Evolutionary conservation across 2,797 vertebrate genomes (phyloP), one percentile per base, ranked within the genome.

Genomic region (Anisognathus igniventris): DNA sequence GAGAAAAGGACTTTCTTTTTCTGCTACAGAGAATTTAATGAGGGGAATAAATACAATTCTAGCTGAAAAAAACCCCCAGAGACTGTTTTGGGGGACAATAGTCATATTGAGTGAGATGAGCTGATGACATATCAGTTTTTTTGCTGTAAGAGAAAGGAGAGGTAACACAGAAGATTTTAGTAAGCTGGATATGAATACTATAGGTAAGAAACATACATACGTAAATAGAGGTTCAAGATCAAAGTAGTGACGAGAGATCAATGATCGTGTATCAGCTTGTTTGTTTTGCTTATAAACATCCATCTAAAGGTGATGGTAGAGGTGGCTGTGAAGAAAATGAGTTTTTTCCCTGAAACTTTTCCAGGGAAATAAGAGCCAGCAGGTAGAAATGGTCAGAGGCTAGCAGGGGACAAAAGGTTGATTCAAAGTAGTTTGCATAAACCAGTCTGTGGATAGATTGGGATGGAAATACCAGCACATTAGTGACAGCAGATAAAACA

Each of bases 251-350:
- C 86, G n/a, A 53, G 28, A 78, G 54, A 80, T 92, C 60, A 76
- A 10, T 64, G 60, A 68, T 60, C 47, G 6, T 50, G 7, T 77
- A 75, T 86, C 78, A 86, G 27, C 68, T 90, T 85, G 68, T 77
- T 93, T 90, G 44, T 75, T 92, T 92, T 90, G 40, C 42, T 76
- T 82, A 47, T 45, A 92, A 92, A 86, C 68, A 92, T 57, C 39
- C 39, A 56, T 81, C 33, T 78, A 74, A 80, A 65, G 74, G 37
- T 81, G 54, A 30, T 73, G 45, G 76, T 76, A 67, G 13, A 65
- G 64, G 23, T 50, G 35, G 16, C 82, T 86, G 62, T 76, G 71
- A 77, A 86, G 86, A 72, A 93, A 93, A 71, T 53, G 39, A 78
- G 65, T 23, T 66, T 91, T 90, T 80, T 91, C 61, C 86, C 50